A percentile compares a stretch with the other conserved stretches of the same genome.
These are phyloP conservation scores for Neomorphus geoffroyi DNA, from an alignment of 2,797 vertebrate genomes.

Conservation along the genomic window DNA sequence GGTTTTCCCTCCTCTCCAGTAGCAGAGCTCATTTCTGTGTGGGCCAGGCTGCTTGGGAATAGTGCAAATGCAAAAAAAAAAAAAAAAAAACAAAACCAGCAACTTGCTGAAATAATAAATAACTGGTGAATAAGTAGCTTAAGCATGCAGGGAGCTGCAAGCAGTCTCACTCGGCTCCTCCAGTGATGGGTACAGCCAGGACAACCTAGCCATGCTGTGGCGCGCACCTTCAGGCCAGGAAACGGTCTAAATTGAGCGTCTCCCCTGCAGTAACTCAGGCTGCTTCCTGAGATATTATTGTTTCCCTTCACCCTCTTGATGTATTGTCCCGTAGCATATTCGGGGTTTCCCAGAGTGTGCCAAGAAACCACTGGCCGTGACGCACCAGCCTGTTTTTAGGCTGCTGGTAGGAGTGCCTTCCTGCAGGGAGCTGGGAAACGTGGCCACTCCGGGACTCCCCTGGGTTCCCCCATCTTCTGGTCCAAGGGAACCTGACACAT, in stretches of 20 bases:
- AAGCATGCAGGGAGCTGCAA: neutral
- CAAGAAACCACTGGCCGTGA: constrained; percentile 1
- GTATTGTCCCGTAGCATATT: neutral
- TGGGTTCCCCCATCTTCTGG: neutral
- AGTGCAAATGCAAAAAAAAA: neutral
- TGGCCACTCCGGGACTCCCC: neutral
- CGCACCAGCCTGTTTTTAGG: neutral
- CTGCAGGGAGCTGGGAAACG: neutral
- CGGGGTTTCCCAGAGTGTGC: neutral
- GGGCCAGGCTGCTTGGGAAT: neutral
- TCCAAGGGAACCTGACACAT: neutral
- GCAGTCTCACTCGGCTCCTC: neutral
- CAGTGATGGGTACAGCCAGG: rapidly evolving
- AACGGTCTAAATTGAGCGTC: constrained; percentile 10
- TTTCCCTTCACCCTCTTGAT: neutral
- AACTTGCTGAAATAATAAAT: neutral
- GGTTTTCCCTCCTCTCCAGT: neutral
- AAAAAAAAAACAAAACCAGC: neutral
- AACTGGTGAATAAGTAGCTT: neutral
- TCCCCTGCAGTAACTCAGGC: neutral
- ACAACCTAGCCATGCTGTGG: neutral
- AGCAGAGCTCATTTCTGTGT: neutral
- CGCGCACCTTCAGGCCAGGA: neutral
- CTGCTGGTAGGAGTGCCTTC: neutral
- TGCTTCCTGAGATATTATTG: constrained; percentile 52